A percentile compares a stretch with the other conserved stretches of the same genome.
Evolutionary conservation across 2,797 vertebrate species (phyloP).

Genomic region (Halcyon smyrnensis): DNA sequence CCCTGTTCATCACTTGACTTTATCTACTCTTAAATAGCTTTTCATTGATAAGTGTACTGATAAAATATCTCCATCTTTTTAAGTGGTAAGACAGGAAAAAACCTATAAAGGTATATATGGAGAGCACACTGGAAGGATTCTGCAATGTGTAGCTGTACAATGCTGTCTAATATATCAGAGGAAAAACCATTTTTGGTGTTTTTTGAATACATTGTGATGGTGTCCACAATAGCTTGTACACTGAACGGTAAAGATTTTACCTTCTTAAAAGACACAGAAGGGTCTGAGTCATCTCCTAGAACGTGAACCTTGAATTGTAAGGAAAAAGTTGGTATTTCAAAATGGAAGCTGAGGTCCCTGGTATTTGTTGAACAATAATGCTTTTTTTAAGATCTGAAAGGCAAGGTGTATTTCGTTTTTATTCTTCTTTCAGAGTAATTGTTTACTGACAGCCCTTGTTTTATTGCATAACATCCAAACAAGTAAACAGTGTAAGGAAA

Average conservation of each 20-base stretch:
- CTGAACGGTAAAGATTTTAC: neutral
- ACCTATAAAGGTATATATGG: fast-evolving
- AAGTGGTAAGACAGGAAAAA: neutral
- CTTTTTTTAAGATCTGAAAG: neutral
- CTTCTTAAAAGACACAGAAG: neutral
- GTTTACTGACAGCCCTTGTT: neutral
- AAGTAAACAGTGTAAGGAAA: neutral
- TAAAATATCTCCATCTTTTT: neutral
- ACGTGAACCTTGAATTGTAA: neutral
- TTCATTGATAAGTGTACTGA: neutral
- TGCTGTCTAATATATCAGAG: neutral
- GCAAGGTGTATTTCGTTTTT: neutral
- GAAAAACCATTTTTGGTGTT: neutral
- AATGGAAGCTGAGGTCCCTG: slow-evolving; percentile 11
- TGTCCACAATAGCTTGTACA: neutral
- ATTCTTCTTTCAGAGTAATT: neutral
- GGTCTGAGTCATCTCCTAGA: slow-evolving; percentile 25
- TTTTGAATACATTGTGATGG: neutral
- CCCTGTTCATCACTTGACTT: neutral
- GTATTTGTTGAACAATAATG: neutral
- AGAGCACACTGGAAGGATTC: neutral
- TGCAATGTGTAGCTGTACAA: neutral
- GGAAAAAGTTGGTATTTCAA: neutral
- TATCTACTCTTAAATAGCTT: neutral
- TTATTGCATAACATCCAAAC: neutral